phyloP scores from a whole-genome alignment of 2,888 invertebrate genomes.

The Clusia tigrina region DNA sequence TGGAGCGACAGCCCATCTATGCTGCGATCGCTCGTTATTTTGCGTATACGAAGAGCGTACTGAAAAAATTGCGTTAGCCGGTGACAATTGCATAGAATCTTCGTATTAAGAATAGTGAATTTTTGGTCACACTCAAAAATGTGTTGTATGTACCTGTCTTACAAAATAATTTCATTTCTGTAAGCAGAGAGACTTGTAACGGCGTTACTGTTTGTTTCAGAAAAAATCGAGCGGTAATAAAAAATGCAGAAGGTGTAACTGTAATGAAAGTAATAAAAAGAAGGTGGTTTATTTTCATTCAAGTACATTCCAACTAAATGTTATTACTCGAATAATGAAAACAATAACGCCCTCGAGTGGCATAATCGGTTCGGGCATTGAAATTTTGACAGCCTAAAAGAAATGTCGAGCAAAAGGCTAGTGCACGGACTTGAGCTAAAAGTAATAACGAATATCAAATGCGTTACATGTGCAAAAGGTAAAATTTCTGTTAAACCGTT shows the following conservation, averaged over 20 bases:
- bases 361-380: conserved; percentile 27
- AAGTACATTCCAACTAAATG: too few species aligned
- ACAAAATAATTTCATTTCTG: too few species aligned
- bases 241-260: too few species aligned
- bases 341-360: conserved; percentile 15
- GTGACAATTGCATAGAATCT: background rate
- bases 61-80: conserved; percentile 22
- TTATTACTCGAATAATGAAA: too few species aligned
- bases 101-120: too few species aligned
- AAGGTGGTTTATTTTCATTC: too few species aligned
- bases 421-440: background rate
- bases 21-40: conserved; percentile 27
- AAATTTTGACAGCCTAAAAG: conserved; percentile 28
- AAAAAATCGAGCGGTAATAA: too few species aligned
- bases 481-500: conserved; percentile 12
- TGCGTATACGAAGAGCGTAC: conserved; percentile 18
- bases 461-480: conserved; percentile 10
- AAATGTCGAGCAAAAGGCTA: background rate
- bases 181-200: too few species aligned
- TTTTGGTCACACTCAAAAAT: too few species aligned
- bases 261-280: too few species aligned
- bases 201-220: too few species aligned
- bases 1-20: conserved; percentile 31
- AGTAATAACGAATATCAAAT: background rate
- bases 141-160: too few species aligned